Conservation (phyloP, 2,797 vertebrate species). For the Xerus rutilus region DNA sequence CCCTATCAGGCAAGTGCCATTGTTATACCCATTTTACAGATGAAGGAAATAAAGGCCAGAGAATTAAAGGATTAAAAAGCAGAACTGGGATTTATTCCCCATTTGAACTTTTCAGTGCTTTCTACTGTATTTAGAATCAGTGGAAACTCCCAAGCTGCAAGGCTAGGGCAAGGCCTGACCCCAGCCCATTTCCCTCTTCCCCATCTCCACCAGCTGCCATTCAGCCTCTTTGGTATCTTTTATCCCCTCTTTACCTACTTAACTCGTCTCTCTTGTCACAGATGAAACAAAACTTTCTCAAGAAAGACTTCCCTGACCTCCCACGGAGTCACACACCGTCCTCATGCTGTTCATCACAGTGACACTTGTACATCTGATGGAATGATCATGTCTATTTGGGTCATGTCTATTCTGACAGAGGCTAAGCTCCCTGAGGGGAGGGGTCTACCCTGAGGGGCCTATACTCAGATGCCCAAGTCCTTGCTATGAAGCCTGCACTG, state of each 20-base stretch:
- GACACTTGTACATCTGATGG: not conserved
- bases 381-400: not conserved
- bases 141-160: not conserved
- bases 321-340: too few relatives aligned
- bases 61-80: not conserved
- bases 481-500: not conserved
- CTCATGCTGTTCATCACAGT: not conserved
- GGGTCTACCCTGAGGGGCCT: not conserved
- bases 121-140: not conserved
- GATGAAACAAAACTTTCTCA: not conserved
- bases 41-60: slow-evolving; percentile 18
- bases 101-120: not conserved
- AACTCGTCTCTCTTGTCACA: not conserved
- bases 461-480: not conserved
- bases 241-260: not conserved
- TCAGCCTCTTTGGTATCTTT: not conserved
- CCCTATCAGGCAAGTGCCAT: not conserved
- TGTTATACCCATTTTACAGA: slow-evolving; percentile 72
- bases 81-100: not conserved
- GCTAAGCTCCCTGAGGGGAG: not conserved
- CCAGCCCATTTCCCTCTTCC: not conserved
- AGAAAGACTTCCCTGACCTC: not conserved
- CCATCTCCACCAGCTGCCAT: not conserved
- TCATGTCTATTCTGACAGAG: not conserved
- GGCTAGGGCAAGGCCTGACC: not conserved